These are phyloP conservation scores for Anaspis maculata DNA, from an alignment of 2,888 invertebrate species.

Conservation along the genomic window DNA sequence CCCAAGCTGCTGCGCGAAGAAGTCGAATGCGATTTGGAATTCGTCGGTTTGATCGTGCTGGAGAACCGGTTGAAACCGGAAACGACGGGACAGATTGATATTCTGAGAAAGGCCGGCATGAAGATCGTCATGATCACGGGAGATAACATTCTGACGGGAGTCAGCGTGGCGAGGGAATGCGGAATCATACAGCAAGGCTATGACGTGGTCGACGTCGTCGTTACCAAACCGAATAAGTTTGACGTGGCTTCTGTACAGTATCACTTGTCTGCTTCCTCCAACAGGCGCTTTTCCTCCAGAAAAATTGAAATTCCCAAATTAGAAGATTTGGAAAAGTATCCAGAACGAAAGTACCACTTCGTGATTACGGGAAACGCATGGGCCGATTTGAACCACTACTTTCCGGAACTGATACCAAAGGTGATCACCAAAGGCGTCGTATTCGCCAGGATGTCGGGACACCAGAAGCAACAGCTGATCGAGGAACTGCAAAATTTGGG, in stretches of 20 bases:
- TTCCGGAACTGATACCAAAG: slow-evolving; percentile 57
- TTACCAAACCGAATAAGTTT: slow-evolving; percentile 19
- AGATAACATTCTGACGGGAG: slow-evolving; percentile 82
- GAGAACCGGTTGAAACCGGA: slow-evolving; percentile 91
- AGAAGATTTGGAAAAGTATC: slow-evolving; percentile 14
- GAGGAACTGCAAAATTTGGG: slow-evolving; percentile 79
- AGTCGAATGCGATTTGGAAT: slow-evolving; percentile 74
- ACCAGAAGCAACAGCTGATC: slow-evolving; percentile 88
- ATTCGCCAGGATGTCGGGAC: slow-evolving; percentile 90
- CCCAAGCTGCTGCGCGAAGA: slow-evolving; percentile 63
- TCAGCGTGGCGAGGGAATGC: slow-evolving; percentile 87
- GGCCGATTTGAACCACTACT: slow-evolving; percentile 62
- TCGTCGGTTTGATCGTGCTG: slow-evolving; percentile 82
- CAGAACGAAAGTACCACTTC: slow-evolving; percentile 28
- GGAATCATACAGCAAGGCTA: slow-evolving; percentile 51
- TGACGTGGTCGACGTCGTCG: slow-evolving; percentile 25
- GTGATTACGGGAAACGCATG: slow-evolving; percentile 55
- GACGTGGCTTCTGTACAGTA: slow-evolving; percentile 20
- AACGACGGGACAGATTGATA: slow-evolving; percentile 69
- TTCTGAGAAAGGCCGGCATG: slow-evolving; percentile 75
- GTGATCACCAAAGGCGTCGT: slow-evolving; percentile 72
- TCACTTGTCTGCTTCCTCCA: slow-evolving; percentile 3
- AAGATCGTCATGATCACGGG: slow-evolving; percentile 95
- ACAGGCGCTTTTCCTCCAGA: background rate
- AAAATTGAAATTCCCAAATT: background rate